Base-by-base conservation (phyloP, 2,888 invertebrate species). In the Acholoe squamosa region DNA sequence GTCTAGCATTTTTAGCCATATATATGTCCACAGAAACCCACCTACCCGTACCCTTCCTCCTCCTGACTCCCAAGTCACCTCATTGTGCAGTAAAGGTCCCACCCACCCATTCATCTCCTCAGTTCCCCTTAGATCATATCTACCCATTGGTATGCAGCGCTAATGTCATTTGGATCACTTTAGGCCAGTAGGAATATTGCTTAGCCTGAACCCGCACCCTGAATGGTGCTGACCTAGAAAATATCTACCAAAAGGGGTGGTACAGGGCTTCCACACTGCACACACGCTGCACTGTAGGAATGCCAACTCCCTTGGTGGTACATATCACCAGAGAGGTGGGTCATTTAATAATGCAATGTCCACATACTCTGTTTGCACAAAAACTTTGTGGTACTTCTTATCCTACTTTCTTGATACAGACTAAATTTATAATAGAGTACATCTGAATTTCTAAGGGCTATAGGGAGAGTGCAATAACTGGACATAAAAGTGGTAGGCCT, bases 111-210 rank as follows among this genome's bases (percentile, higher is more conserved):
- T 19, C 61, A 61, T 19, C 19, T 19, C n/a, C 61, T 7, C 61
- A 7, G 12, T 19, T n/a, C 3, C 61, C 61, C 61, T 61, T 61
- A 61, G 61, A 61, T 61, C 61, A 61, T 61, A 61, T 61, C 61
- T 61, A 19, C 14, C 61, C 61, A 61, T 61, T n/a, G n/a, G 61
- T n/a, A 61, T 61, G 61, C 61, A 61, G 61, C 61, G 61, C 61
- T 61, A 61, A 61, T 61, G n/a, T 61, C 61, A 61, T 61, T 61
- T 61, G 61, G 61, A 61, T 61, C 61, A 61, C 61, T 61, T 61
- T 61, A n/a, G 61, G 61, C 61, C 61, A 61, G 61, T 14, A n/a
- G 61, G 12, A 61, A 61, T 61, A 61, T 61, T 3, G 61, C 61
- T n/a, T 61, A 19, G 22, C 61, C 19, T 19, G 61, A 14, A 3